Base-by-base conservation (phyloP, 2,113 vertebrate genomes). In the Mesitornis unicolor region DNA sequence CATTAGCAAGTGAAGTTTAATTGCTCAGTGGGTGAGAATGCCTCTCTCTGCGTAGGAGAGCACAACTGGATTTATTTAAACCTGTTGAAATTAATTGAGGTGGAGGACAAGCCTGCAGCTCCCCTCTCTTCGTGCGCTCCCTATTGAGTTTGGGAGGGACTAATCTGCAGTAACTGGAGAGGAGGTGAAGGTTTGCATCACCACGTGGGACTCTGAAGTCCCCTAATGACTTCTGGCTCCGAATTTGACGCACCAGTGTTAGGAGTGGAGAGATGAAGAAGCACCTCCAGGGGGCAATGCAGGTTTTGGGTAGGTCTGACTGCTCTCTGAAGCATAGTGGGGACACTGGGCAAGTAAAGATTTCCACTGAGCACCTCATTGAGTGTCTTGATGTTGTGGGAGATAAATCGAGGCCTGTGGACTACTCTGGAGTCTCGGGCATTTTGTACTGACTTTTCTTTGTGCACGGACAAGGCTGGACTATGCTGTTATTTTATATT, bases 161-260 rank as follows among this genome's bases (percentile, higher is more conserved):
- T 36, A 26, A 59, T 75, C 53, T 21, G 19, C 33, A 38, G 59
- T 60, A 74, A 40, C 11, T 73, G 43, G 21, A 68, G 63, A 28
- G 45, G 35, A 50, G 36, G 48, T 64, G 89, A 73, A 22, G 25
- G 24, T 74, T 90, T 93, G 74, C 45, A 40, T 19, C 9, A 26
- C 29, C 2, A 0, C 35, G 2, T 2, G 2, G 61, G n/a, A 57
- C n/a, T 19, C 8, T 42, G 74, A 74, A 67, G 36, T 43, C 42
- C 73, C 12, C 6, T 0, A 28, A 4, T 33, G 57, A 40, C 17
- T 71, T 77, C 50, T 70, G 16, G 16, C 36, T 63, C 13, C 4
- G 4, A 45, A 68, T 74, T 14, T 38, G 47, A 26, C 1, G 3
- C 15, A 26, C 6, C 0, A 0, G 6, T 35, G 6, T 48, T 73